Conservation (phyloP, 2,113 vertebrate species). For the Saguinus imperator region DNA sequence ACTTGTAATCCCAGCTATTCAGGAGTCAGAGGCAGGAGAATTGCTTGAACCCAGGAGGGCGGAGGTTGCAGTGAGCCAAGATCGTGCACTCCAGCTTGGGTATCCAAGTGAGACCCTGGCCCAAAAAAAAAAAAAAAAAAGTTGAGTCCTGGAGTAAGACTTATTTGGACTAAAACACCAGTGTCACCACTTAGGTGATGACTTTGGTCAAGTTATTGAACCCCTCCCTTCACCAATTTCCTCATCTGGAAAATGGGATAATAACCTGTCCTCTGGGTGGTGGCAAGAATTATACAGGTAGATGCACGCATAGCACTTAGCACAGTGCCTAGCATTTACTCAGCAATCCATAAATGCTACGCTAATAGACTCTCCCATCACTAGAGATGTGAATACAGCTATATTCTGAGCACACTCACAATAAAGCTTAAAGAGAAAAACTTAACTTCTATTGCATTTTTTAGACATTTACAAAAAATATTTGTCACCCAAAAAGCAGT, state of each 20-base stretch:
- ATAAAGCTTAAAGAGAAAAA: neutral
- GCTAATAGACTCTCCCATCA: neutral
- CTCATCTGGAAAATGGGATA: slow-evolving; percentile 9
- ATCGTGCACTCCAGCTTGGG: no score
- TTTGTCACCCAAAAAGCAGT: neutral
- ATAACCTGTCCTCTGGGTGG: neutral
- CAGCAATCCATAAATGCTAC: neutral
- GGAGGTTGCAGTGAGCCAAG: no score
- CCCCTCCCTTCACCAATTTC: neutral
- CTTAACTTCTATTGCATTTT: neutral
- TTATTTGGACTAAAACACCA: neutral
- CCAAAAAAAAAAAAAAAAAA: no score
- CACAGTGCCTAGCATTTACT: neutral
- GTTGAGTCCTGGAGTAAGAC: neutral
- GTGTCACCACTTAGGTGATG: neutral
- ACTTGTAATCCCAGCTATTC: no score
- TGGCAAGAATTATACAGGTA: neutral
- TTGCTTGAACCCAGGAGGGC: no score
- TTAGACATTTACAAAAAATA: neutral
- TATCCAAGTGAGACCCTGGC: no score
- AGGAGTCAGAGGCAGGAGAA: no score
- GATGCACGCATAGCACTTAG: neutral
- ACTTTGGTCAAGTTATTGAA: neutral
- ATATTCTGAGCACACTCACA: neutral
- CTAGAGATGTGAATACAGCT: neutral